A percentile compares a stretch with the other conserved stretches of the same genome.
These are phyloP conservation scores for Takifugu ocellatus DNA, from an alignment of 2,797 vertebrate genomes.

Conservation along the genomic window DNA sequence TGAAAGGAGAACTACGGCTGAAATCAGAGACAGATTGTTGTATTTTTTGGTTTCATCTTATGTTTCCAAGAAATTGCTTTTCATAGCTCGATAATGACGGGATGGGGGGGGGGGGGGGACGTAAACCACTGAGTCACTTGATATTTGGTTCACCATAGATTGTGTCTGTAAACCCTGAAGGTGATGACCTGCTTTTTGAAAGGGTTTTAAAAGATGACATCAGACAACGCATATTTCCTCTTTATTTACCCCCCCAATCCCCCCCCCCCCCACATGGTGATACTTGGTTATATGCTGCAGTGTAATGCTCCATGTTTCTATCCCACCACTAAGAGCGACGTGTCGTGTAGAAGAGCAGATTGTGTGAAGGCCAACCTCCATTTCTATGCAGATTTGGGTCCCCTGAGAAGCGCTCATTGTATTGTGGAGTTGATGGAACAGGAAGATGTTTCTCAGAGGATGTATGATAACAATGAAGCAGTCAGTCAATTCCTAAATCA, in stretches of 20 bases:
- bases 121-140: conserved; percentile 21
- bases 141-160: conserved; percentile 6
- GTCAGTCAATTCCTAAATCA: background rate
- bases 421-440: conserved; percentile 26
- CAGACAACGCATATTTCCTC: conserved; percentile 1
- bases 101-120: background rate
- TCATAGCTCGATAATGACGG: background rate
- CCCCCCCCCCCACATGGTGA: no score
- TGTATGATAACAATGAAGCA: conserved; percentile 19
- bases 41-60: conserved; percentile 8
- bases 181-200: conserved; percentile 2
- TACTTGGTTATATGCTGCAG: background rate
- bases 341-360: background rate
- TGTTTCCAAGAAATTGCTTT: conserved; percentile 2
- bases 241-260: background rate
- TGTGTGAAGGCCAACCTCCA: conserved; percentile 2
- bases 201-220: conserved; percentile 7
- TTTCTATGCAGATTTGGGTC: conserved; percentile 25
- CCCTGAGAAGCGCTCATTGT: conserved; percentile 24
- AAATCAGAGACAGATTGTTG: conserved; percentile 5
- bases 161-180: background rate
- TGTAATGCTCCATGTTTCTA: conserved; percentile 2
- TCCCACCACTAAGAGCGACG: conserved; percentile 2
- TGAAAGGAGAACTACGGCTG: conserved; percentile 6
- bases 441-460: conserved; percentile 21